Base-by-base conservation (phyloP, 2,797 vertebrate species). In the Huso huso region DNA sequence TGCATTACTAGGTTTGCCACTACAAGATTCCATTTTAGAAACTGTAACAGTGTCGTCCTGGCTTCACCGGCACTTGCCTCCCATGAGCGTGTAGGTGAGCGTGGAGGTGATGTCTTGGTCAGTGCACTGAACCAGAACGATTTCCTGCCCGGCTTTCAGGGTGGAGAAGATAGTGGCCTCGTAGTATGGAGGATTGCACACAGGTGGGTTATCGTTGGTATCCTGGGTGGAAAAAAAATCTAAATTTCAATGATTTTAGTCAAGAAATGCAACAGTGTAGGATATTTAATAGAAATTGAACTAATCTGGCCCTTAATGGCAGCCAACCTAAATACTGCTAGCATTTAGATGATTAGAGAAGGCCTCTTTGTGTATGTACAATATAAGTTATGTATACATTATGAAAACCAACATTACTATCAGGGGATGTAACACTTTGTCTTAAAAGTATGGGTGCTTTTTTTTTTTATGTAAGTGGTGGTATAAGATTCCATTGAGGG, bases 141-240 rank as follows among this genome's bases (percentile, higher is more conserved):
- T 68, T 13, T 63, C 1, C 13, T 61, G 2, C 0, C 52, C 68
- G 6, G 0, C 68, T 11, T 68, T 69, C 11, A 65, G 67, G 10
- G 69, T 68, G 58, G 79, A 62, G 9, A 78, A 72, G 55, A 84
- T 63, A 6, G 72, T 71, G 15, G 18, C 6, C n/a, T 69, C 61
- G 50, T 82, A 75, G 70, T 79, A 78, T 0, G 76, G 68, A n/a
- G 83, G 80, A 1, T 69, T 63, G 66, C 86, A 88, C 59, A 77
- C 55, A 0, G 83, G 83, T 3, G 70, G 57, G 9, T 81, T 71
- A 8, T 87, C 80, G 1, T 86, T 86, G 69, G 78, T 75, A 51
- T 87, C 79, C 85, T 87, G 65, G 18, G 11, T 65, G 49, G 6
- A 11, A 65, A n/a, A 65, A 12, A 51, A 65, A 53, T n/a, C 12